Evolutionary conservation across 37 sponge, comb jelly and placozoan genomes (phyloP).

Genomic region (Aplysina aerophoba): DNA sequence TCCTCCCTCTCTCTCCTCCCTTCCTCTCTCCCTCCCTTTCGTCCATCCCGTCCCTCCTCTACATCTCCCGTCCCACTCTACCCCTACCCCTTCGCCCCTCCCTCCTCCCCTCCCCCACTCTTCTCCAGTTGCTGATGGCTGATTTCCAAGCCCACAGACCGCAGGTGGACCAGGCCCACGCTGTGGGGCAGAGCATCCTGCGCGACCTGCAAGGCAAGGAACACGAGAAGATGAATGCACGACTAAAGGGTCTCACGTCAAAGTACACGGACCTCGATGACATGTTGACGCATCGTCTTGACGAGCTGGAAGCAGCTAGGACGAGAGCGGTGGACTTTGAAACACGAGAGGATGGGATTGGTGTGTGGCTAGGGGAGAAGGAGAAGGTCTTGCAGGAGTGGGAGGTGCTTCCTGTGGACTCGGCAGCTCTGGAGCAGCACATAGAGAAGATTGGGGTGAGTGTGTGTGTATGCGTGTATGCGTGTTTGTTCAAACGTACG

Average conservation of each 20-base stretch:
- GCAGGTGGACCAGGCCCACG: constrained; percentile 49
- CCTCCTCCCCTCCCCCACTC: neutral
- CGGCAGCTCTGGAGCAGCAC: constrained; percentile 58
- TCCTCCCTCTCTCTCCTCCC: neutral
- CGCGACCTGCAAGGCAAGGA: constrained; percentile 46
- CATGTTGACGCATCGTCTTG: constrained; percentile 36
- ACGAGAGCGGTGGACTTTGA: constrained; percentile 54
- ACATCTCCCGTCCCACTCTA: neutral
- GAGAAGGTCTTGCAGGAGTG: constrained; percentile 32
- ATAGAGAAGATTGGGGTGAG: constrained; percentile 48
- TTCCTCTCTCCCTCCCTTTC: neutral
- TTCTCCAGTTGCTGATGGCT: constrained; percentile 40
- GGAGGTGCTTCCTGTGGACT: constrained; percentile 53
- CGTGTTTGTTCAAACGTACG: neutral
- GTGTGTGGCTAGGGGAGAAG: constrained; percentile 54
- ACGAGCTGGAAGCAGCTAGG: constrained; percentile 58
- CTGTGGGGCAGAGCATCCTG: constrained; percentile 43
- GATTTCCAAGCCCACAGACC: constrained; percentile 45
- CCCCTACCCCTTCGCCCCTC: neutral
- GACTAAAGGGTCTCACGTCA: constrained; percentile 37
- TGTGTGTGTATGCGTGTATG: constrained; percentile 23
- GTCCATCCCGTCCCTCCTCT: neutral
- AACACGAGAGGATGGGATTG: constrained; percentile 24
- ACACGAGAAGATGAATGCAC: constrained; percentile 45
- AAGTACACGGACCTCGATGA: constrained; percentile 43